Evolutionary conservation across 1,140 invertebrate genomes (phyloP), one percentile per base, ranked within the genome.

Genomic region (Eumaeus atala): DNA sequence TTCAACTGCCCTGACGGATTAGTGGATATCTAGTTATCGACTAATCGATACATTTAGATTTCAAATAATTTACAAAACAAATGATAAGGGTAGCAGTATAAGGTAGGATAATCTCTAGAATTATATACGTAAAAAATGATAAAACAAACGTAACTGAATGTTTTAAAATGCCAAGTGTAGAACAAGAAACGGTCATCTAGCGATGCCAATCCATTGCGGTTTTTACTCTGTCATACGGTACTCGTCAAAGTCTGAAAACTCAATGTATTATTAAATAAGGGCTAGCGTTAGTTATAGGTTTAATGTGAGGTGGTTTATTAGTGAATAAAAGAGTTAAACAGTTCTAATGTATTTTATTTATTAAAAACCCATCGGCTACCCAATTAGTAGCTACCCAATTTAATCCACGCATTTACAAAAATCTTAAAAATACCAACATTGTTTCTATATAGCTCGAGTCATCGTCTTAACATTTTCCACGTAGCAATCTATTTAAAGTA

Each of bases 341-440:
- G 12, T 44, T 52, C 51, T 51, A 51, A 28, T 52, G 9, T 42
- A 42, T 42, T 52, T 58, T 59, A 62, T 74, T 76, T 75, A 72
- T 67, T 74, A 71, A 74, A 78, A 78, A 69, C 37, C 65, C 71
- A 62, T 69, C 62, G 60, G 59, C 66, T 76, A 74, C 60, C 66
- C 71, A 71, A 59, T 48, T 52, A 67, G 65, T 72, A 70, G 48
- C 68, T 68, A 66, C 48, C 66, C 40, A 44, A 17, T 40, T 28
- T 38, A 42, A 21, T 40, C 37, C 51, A 14, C 38, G 16, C 37
- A 21, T 21, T 52, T 40, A 38, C 51, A 52, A 52, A 49, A 21
- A 52, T 33, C 36, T 40, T 33, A 52, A 36, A 52, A 52, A 52
- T 52, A 52, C 37, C 51, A 37, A 42, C 51, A 38, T 52, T 17